phyloP scores from a whole-genome alignment of 2,113 vertebrate species.

The Bubo scandiacus region DNA sequence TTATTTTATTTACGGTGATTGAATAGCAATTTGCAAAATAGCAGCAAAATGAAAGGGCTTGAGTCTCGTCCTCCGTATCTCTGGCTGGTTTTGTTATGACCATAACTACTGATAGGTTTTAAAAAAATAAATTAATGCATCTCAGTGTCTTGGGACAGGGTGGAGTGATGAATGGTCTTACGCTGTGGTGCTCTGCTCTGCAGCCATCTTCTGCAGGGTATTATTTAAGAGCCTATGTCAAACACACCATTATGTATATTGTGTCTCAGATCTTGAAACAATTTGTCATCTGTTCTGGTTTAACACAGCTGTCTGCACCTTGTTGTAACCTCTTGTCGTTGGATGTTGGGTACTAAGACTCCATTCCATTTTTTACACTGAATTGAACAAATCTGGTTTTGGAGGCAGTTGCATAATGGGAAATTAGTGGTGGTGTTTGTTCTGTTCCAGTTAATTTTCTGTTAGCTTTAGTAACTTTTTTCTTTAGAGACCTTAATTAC shows the following conservation, averaged over 20 bases:
- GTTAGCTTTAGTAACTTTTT: neutral
- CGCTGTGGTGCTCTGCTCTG: neutral
- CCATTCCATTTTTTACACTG: neutral
- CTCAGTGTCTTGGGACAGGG: neutral
- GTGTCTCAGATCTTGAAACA: neutral
- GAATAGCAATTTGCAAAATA: neutral
- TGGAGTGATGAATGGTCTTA: accelerated
- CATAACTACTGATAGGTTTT: accelerated
- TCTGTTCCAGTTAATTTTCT: neutral
- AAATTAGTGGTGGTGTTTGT: neutral
- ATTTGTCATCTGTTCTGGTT: neutral
- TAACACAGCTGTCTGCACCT: neutral
- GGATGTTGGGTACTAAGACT: neutral
- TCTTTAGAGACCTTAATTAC: neutral
- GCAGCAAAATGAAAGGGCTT: neutral
- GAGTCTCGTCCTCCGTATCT: accelerated
- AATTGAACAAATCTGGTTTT: neutral
- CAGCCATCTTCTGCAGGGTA: neutral
- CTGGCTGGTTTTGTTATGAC: accelerated
- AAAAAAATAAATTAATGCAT: accelerated
- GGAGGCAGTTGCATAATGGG: neutral
- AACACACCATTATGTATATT: accelerated
- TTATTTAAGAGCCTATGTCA: no score
- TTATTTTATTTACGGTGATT: neutral
- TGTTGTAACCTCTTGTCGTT: neutral